phyloP scores from a whole-genome alignment of 2,797 vertebrate species.

The Passerculus sandwichensis region DNA sequence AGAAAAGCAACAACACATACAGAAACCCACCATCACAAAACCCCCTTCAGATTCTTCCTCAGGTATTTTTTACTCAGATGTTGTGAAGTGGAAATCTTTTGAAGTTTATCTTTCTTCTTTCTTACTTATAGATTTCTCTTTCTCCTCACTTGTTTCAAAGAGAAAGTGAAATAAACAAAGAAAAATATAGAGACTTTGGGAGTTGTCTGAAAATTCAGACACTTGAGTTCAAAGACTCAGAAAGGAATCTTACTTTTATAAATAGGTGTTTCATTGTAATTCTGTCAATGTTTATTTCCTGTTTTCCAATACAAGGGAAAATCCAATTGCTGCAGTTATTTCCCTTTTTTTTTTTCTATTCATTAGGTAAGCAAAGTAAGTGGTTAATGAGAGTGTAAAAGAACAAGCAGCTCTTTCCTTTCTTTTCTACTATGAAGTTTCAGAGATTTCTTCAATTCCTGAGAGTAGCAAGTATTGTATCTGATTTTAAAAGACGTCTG shows the following conservation, averaged over 20 bases:
- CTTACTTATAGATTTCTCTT: neutral
- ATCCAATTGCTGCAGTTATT: neutral
- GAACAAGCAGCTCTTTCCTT: neutral
- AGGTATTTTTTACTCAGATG: neutral
- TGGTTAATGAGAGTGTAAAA: neutral
- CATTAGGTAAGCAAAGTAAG: neutral
- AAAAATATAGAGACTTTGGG: neutral
- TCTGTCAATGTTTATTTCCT: neutral
- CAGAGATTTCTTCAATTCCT: neutral
- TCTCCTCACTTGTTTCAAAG: conserved; percentile 13
- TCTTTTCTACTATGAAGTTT: neutral
- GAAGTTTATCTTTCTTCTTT: neutral
- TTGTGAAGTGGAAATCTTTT: neutral
- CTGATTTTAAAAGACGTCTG: neutral
- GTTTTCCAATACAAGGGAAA: neutral
- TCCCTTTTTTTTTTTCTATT: neutral
- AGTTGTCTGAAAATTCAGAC: neutral
- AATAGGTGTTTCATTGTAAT: neutral
- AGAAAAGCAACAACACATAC: neutral
- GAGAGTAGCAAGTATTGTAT: neutral
- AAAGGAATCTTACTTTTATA: neutral
- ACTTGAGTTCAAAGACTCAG: neutral
- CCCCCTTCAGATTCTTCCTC: neutral
- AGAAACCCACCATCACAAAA: neutral
- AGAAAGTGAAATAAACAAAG: conserved; percentile 21